Evolutionary conservation across 2,888 invertebrate genomes (phyloP), one percentile per base, ranked within the genome.

Genomic region (Stenodema calcarata): DNA sequence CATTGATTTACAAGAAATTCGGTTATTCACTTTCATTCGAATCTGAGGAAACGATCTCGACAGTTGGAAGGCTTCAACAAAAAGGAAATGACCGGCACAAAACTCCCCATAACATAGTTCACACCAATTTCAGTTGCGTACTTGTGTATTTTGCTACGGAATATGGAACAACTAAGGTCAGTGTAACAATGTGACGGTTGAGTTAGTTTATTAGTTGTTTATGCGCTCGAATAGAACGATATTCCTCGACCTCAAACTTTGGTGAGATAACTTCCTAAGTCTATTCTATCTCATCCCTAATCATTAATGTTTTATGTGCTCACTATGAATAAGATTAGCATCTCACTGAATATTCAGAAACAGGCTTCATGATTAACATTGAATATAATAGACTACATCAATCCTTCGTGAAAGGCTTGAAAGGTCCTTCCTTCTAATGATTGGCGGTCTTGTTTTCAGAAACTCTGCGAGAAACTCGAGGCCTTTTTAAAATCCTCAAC

Each of bases 141-240:
- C 35, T 42, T n/a, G 27, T 87, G 7, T 87, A 87, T 54, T 87
- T n/a, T 23, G 18, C 82, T 41, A 73, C 87, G 0, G 82, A 82
- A 50, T 87, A 50, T 82, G 87, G 87, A 27, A 87, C 82, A 35
- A 87, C 87, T 9, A 87, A 87, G 87, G 87, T 87, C 18, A 11
- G 50, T 62, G 4, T 54, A 11, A 18, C n/a, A 54, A 3, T 54
- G 11, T 54, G 54, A 54, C 18, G 11, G 54, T 54, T n/a, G n/a
- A n/a, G n/a, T n/a, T n/a, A n/a, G n/a, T n/a, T n/a, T n/a, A n/a
- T n/a, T n/a, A n/a, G n/a, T n/a, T n/a, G n/a, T n/a, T n/a, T n/a
- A n/a, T n/a, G n/a, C n/a, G n/a, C n/a, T n/a, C n/a, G n/a, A n/a
- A n/a, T n/a, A n/a, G n/a, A n/a, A n/a, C n/a, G n/a, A n/a, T n/a